Evolutionary conservation across 2,888 invertebrate genomes (phyloP).

Genomic region (Drosophila anceps): DNA sequence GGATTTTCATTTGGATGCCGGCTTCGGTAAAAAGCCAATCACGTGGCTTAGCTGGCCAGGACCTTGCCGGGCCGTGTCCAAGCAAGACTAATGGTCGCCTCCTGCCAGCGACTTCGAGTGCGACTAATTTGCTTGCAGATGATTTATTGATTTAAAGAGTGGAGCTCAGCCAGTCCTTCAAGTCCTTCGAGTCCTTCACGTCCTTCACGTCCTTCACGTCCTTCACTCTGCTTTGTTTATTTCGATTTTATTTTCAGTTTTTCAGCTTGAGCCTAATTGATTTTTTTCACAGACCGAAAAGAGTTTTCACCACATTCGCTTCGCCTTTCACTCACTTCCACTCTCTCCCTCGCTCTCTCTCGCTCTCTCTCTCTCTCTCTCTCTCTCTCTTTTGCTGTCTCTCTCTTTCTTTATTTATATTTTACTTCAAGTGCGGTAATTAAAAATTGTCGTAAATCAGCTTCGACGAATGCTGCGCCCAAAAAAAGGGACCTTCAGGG

Average conservation of each 20-base stretch:
- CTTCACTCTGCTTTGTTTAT: slow-evolving; percentile 70
- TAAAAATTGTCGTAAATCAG: slow-evolving; percentile 66
- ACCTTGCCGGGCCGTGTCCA: slow-evolving; percentile 56
- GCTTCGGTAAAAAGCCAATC: slow-evolving; percentile 65
- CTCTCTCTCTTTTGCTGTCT: slow-evolving; percentile 2
- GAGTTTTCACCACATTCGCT: slow-evolving; percentile 52
- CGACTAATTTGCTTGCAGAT: slow-evolving; percentile 81
- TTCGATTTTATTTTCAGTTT: slow-evolving; percentile 59
- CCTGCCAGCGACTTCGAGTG: slow-evolving; percentile 32
- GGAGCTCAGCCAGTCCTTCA: slow-evolving; percentile 6
- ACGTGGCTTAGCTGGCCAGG: slow-evolving; percentile 55
- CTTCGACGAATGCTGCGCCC: slow-evolving; percentile 32
- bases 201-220: background rate
- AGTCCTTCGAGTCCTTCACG: background rate
- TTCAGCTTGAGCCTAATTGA: slow-evolving; percentile 63
- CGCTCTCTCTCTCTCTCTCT: background rate
- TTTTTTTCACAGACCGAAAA: slow-evolving; percentile 64
- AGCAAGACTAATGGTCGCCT: slow-evolving; percentile 74
- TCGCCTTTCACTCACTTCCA: slow-evolving; percentile 4
- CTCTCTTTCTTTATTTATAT: slow-evolving; percentile 15
- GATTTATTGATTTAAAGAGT: slow-evolving; percentile 80
- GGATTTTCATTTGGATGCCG: slow-evolving; percentile 57
- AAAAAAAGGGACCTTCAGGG: slow-evolving; percentile 15
- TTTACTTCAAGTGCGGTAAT: slow-evolving; percentile 53
- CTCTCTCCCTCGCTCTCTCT: background rate